Conservation (phyloP, 2,888 invertebrate species). For the Aporophyla nigra region DNA sequence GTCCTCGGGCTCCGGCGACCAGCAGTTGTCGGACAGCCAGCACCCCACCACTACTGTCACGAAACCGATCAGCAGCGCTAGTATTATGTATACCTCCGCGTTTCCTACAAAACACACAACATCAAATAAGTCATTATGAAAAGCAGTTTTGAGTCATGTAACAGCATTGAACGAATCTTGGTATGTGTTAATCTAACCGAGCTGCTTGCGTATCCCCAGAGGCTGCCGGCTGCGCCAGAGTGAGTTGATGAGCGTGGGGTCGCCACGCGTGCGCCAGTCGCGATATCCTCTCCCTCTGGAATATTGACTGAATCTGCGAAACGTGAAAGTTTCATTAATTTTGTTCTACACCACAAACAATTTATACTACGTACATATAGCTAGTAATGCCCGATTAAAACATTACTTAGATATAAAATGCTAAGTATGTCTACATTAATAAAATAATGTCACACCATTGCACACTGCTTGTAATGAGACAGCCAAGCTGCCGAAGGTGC, state of each 20-base stretch:
- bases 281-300: conserved; percentile 92
- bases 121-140: background rate
- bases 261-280: conserved; percentile 93
- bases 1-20: conserved; percentile 94
- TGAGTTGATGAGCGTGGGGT: conserved; percentile 93
- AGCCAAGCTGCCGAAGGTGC: conserved; percentile 83
- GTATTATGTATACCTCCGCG: conserved; percentile 94
- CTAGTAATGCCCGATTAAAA: conserved; percentile 66
- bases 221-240: conserved; percentile 94
- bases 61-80: conserved; percentile 93
- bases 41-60: conserved; percentile 94
- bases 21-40: conserved; percentile 95
- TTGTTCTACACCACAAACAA: conserved; percentile 38
- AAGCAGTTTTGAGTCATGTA: background rate
- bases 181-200: conserved; percentile 85
- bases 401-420: conserved; percentile 64
- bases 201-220: conserved; percentile 92
- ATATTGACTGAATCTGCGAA: conserved; percentile 91
- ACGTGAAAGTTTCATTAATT: conserved; percentile 72
- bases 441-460: conserved; percentile 78
- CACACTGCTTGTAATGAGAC: conserved; percentile 81
- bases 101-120: conserved; percentile 89
- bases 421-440: conserved; percentile 79
- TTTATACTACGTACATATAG: conserved; percentile 67
- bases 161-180: conserved; percentile 27